Conservation (phyloP, 2,113 vertebrate genomes). For the Pampusana beccarii region DNA sequence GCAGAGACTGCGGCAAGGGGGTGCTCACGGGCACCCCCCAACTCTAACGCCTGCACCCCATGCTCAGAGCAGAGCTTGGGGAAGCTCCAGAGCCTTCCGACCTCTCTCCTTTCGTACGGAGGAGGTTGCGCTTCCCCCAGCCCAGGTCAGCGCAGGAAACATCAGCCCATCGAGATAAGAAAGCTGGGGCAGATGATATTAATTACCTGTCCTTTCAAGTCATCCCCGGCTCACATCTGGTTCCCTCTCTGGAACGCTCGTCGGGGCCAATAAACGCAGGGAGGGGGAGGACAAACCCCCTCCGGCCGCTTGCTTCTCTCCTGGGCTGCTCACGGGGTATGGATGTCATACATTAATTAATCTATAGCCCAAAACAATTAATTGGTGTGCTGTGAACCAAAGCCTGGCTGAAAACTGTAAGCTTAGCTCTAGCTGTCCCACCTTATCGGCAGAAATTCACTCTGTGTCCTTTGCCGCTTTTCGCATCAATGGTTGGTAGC, state of each 20-base stretch:
- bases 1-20: not conserved
- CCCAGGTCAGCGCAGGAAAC: conserved; percentile 64
- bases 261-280: conserved; percentile 77
- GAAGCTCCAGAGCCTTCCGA: conserved; percentile 38
- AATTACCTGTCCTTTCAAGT: conserved; percentile 84
- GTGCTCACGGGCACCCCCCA: not conserved
- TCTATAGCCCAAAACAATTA: not conserved
- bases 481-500: not conserved
- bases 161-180: conserved; percentile 82
- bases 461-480: not conserved
- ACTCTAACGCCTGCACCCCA: conserved; percentile 29
- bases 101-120: conserved; percentile 48
- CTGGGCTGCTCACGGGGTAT: not conserved
- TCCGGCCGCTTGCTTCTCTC: conserved; percentile 31
- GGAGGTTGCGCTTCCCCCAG: conserved; percentile 64
- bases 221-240: conserved; percentile 79
- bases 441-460: not conserved
- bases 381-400: not conserved
- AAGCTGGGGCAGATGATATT: conserved; percentile 77
- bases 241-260: conserved; percentile 72
- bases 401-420: not conserved
- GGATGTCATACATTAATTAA: not conserved
- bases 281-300: conserved; percentile 9
- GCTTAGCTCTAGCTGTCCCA: not conserved
- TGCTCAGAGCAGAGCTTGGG: not conserved